Conservation (phyloP, 2,888 invertebrate species). For the Cordilura impudica region DNA sequence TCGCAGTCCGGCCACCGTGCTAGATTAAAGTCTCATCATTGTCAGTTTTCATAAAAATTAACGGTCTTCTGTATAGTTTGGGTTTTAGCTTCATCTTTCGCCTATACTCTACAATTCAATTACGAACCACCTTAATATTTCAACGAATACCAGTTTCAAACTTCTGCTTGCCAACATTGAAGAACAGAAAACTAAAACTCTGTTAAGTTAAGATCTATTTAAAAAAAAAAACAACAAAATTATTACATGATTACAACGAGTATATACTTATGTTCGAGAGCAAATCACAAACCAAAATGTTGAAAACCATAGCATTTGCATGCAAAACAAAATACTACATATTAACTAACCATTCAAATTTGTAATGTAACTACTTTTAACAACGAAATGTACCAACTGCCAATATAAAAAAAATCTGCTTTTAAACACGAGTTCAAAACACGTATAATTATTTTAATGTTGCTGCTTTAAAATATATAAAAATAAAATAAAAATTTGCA, state of each 20-base stretch:
- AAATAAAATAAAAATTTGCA: slow-evolving; percentile 62
- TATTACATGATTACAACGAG: slow-evolving; percentile 42
- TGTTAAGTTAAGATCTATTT: background rate
- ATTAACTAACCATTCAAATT: background rate
- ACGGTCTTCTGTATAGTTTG: too few relatives aligned
- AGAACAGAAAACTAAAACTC: background rate
- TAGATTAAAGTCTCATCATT: too few relatives aligned
- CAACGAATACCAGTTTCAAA: background rate
- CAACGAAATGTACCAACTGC: slow-evolving; percentile 13
- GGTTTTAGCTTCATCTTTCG: too few relatives aligned
- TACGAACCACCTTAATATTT: too few relatives aligned
- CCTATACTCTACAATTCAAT: too few relatives aligned
- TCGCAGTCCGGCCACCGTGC: too few relatives aligned
- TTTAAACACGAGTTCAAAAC: slow-evolving; percentile 64
- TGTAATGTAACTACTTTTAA: slow-evolving; percentile 1
- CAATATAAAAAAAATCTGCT: slow-evolving; percentile 26
- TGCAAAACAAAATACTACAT: slow-evolving; percentile 20
- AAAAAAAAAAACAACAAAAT: background rate
- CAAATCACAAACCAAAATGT: slow-evolving; percentile 32
- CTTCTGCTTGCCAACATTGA: background rate
- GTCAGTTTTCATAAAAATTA: too few relatives aligned
- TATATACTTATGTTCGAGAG: slow-evolving; percentile 35
- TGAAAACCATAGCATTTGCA: slow-evolving; percentile 10
- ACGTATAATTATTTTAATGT: slow-evolving; percentile 65
- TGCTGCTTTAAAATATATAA: slow-evolving; percentile 30